Base-by-base conservation (phyloP, 2,888 invertebrate species). In the Saturnia pavonia region DNA sequence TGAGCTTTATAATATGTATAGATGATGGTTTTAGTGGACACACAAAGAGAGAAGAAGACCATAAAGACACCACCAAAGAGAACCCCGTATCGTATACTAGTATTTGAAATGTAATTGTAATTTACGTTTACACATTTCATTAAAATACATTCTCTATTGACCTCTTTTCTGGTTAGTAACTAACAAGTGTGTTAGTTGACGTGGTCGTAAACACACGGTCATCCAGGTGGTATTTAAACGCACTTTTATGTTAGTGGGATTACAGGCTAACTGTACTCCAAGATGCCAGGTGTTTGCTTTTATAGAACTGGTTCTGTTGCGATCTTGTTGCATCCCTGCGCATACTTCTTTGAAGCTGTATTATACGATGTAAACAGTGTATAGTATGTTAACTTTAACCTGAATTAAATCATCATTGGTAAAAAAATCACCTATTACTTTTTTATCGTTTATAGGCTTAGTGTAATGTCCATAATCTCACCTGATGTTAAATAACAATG, bases 171-270 rank as follows among this genome's bases (percentile, higher is more conserved):
- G 8, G 6, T n/a, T 65, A 65, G 11, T 19, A 34, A n/a, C 65
- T 40, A 19, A 9, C 40, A 65, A 40, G 9, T 65, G n/a, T 16
- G 65, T 65, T 22, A 65, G 3, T 40, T 54, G 67, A 51, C 42
- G 11, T 42, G 19, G 48, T 42, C 8, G 54, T 67, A 25, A 67
- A 70, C 54, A 66, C 27, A 60, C 12, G 27, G 19, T 11, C 6
- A 54, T 60, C 85, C 89, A 89, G 90, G 86, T 90, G 88, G 75
- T 69, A 45, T 57, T 72, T 73, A 73, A 71, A n/a, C 69, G 73
- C 77, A 88, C 88, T 88, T 88, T 89, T 89, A 91, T 90, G 91
- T 91, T 88, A 91, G 90, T 91, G 84, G 91, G 90, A 87, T 87
- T 87, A 82, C 85, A 78, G 87, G 80, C 70, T 90, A 90, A 91